Evolutionary conservation across 2,888 invertebrate species (phyloP), one percentile per base, ranked within the genome.

Genomic region (Eupithecia inturbata): DNA sequence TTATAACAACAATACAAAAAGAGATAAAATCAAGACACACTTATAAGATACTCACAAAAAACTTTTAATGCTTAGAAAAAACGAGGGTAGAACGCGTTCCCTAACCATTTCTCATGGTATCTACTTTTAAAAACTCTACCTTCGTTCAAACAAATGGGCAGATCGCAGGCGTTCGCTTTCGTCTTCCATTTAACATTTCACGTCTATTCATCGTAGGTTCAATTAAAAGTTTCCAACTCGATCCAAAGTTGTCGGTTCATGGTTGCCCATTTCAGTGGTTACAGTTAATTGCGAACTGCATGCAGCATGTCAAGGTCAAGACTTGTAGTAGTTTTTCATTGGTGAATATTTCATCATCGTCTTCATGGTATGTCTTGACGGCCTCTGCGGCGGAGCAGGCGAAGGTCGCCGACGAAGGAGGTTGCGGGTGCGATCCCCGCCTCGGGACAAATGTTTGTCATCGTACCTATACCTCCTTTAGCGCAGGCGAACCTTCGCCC

Each of bases 161-260:
- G 12, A 66, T 5, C 39, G 39, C 26, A 10, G n/a, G 66, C 19
- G 39, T 36, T 66, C 2, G 19, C 28, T 31, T 62, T 62, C 3
- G 16, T 6, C 60, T 28, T 62, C 60, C 31, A 62, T 53, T n/a
- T 66, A 22, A 22, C 39, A 33, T n/a, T 39, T 36, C 39, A 66
- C 39, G 22, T 26, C 66, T 41, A 4, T 66, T 36, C 64, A 64
- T 1, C 64, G 53, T 31, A 67, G 53, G 33, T 33, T 26, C 39
- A 68, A 64, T 74, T 74, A 71, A 71, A 71, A 64, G 45, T 64
- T 67, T 68, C 39, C 28, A 67, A 73, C 26, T 60, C 26, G 60
- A 66, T 66, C 73, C 31, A 62, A 64, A 39, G 64, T 64, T 39
- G n/a, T 64, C 31, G 64, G 28, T 49, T 62, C 26, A 71, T 33